Conservation (phyloP, 2,113 vertebrate genomes). For the Amazona guildingii region DNA sequence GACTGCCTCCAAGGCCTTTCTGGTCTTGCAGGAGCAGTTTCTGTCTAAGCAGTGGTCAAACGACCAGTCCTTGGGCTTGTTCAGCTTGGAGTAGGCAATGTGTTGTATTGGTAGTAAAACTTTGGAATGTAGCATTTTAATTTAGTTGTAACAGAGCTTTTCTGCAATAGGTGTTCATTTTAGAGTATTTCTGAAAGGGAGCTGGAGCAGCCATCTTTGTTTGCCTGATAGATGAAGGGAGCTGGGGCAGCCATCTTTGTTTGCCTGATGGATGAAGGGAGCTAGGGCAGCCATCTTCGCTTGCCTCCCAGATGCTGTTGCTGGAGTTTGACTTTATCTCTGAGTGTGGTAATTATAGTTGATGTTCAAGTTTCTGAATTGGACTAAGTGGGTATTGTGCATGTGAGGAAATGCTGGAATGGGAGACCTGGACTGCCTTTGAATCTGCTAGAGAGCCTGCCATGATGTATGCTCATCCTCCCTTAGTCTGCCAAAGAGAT, state of each 20-base stretch:
- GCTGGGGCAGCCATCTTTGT: neutral
- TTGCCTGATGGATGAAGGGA: neutral
- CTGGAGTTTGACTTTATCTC: neutral
- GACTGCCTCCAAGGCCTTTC: neutral
- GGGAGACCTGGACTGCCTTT: neutral
- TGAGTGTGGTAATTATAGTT: neutral
- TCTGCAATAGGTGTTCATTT: neutral
- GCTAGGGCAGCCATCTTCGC: accelerated
- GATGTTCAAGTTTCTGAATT: neutral
- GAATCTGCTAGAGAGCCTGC: neutral
- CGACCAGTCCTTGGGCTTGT: neutral
- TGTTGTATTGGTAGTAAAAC: neutral
- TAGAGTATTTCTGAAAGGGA: neutral
- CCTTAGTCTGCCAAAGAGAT: neutral
- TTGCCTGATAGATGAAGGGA: accelerated
- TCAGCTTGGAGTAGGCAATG: neutral
- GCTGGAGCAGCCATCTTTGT: neutral
- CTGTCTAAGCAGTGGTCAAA: neutral
- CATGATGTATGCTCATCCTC: accelerated
- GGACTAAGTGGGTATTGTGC: neutral
- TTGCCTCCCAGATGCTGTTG: accelerated
- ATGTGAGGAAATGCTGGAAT: neutral
- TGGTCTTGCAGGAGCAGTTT: neutral
- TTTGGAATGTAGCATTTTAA: neutral
- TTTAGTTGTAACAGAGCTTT: neutral